A percentile compares a stretch with the other conserved stretches of the same genome.
These are phyloP conservation scores for Trissolcus japonicus DNA, from an alignment of 2,888 invertebrate species.

Conservation along the genomic window DNA sequence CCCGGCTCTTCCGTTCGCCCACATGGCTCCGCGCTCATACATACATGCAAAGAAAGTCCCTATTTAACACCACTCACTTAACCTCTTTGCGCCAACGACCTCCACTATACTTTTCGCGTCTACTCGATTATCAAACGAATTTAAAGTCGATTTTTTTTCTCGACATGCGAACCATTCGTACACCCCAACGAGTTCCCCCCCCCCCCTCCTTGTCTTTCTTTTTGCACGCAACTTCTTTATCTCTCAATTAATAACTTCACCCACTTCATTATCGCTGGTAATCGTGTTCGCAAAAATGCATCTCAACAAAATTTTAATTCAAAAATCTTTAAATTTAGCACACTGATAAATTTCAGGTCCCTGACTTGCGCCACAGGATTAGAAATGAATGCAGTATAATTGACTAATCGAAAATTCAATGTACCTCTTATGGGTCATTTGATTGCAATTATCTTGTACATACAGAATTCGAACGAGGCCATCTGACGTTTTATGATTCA, in stretches of 20 bases:
- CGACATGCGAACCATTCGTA: too few relatives aligned
- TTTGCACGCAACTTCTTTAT: too few relatives aligned
- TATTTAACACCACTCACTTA: constrained; percentile 55
- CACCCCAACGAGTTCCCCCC: too few relatives aligned
- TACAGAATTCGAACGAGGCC: constrained; percentile 16
- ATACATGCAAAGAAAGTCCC: constrained; percentile 54
- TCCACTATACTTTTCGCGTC: constrained; percentile 33
- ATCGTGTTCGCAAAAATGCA: too few relatives aligned
- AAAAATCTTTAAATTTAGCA: too few relatives aligned
- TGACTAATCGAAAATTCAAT: constrained; percentile 22
- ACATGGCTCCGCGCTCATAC: constrained; percentile 37
- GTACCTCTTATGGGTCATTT: constrained; percentile 22
- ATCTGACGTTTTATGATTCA: constrained; percentile 7
- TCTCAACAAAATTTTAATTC: too few relatives aligned
- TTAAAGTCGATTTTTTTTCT: constrained; percentile 35
- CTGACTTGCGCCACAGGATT: not conserved
- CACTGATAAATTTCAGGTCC: too few relatives aligned
- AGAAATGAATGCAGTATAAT: constrained; percentile 18
- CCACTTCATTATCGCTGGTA: too few relatives aligned
- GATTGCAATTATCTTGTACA: constrained; percentile 19
- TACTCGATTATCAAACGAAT: constrained; percentile 46
- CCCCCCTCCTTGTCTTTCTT: too few relatives aligned
- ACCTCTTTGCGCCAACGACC: constrained; percentile 41
- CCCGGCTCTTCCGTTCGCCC: constrained; percentile 31
- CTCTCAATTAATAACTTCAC: too few relatives aligned